Percentiles rank a stretch among this genome's conserved stretches.
Evolutionary conservation across 2,888 invertebrate species (phyloP).

Genomic region (Agelastica alni): DNA sequence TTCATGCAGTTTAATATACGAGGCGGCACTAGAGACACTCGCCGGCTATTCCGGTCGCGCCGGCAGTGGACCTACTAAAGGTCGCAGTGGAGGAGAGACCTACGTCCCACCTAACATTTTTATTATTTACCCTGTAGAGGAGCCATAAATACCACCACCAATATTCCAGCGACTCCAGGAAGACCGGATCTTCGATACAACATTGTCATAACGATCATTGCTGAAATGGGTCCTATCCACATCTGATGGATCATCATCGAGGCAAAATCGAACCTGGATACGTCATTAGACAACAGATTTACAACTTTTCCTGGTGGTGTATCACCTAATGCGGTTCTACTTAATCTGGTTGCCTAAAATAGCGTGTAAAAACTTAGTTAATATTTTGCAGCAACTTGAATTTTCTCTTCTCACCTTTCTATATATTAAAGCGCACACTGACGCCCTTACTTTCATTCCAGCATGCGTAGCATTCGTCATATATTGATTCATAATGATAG

Average conservation of each 20-base stretch:
- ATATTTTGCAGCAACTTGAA: too few relatives aligned
- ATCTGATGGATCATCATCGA: conserved; percentile 83
- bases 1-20: too few relatives aligned
- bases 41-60: too few relatives aligned
- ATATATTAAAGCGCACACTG: conserved; percentile 25
- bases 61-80: too few relatives aligned
- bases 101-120: background rate
- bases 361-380: conserved; percentile 1
- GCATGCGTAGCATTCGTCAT: conserved; percentile 15
- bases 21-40: too few relatives aligned
- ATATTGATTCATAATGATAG: conserved; percentile 25
- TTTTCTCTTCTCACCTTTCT: conserved; percentile 27
- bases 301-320: conserved; percentile 88
- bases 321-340: conserved; percentile 68
- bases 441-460: conserved; percentile 26
- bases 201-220: conserved; percentile 73
- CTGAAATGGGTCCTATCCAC: conserved; percentile 79
- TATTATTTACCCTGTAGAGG: conserved; percentile 75
- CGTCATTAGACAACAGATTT: conserved; percentile 91
- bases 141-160: conserved; percentile 75
- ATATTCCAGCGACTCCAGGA: conserved; percentile 77
- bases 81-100: too few relatives aligned
- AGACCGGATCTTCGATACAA: conserved; percentile 76
- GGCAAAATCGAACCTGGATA: conserved; percentile 85
- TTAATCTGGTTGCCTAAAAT: conserved; percentile 72